phyloP scores from a whole-genome alignment of 2,888 invertebrate species.

The Xanthorhoe spadicearia region DNA sequence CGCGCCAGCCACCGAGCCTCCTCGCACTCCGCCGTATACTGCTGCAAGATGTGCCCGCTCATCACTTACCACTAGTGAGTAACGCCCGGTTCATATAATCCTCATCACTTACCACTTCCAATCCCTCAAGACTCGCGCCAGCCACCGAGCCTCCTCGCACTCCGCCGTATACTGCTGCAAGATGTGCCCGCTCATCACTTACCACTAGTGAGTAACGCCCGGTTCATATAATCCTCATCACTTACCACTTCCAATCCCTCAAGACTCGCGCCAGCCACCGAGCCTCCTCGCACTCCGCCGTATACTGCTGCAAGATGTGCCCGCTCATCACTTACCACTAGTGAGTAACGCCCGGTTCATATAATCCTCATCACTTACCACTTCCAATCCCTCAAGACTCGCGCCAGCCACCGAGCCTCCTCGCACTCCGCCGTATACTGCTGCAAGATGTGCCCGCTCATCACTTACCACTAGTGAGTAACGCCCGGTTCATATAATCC shows the following conservation, averaged over 20 bases:
- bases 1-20: conserved; percentile 26
- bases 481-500: too few species aligned
- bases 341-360: too few species aligned
- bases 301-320: conserved; percentile 31
- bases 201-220: conserved; percentile 34
- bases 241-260: conserved; percentile 30
- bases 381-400: conserved; percentile 32
- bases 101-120: too few species aligned
- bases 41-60: conserved; percentile 30
- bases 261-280: conserved; percentile 31
- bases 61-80: conserved; percentile 33
- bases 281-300: conserved; percentile 26
- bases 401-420: conserved; percentile 24
- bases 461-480: conserved; percentile 33
- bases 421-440: conserved; percentile 31
- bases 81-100: too few species aligned
- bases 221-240: too few species aligned
- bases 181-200: conserved; percentile 31
- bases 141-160: conserved; percentile 25
- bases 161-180: conserved; percentile 31
- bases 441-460: conserved; percentile 29
- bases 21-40: conserved; percentile 30
- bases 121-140: conserved; percentile 31
- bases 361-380: too few species aligned
- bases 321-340: conserved; percentile 30